phyloP scores from a whole-genome alignment of 2,113 vertebrate species.

The Channa maculata region DNA sequence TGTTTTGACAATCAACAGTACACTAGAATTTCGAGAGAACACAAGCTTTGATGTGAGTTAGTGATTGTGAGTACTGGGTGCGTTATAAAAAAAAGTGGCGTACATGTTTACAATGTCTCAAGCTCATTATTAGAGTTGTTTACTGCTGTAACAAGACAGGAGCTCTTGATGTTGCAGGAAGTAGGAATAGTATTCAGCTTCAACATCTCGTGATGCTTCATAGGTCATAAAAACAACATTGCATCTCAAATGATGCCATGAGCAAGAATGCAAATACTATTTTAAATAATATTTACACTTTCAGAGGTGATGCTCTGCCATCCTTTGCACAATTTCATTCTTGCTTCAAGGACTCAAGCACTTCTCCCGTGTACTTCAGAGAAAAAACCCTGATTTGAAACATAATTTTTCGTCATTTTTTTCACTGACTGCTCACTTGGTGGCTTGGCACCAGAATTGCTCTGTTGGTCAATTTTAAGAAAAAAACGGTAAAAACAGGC shows the following conservation, averaged over 20 bases:
- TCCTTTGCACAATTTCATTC: not conserved
- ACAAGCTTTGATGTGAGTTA: slow-evolving; percentile 1
- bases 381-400: slow-evolving; percentile 4
- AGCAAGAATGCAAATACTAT: not conserved
- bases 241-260: not conserved
- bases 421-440: not conserved
- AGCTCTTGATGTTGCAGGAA: not conserved
- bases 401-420: not conserved
- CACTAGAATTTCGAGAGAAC: slow-evolving; percentile 9
- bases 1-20: slow-evolving; percentile 14
- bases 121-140: slow-evolving; percentile 4
- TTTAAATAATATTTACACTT: slow-evolving; percentile 5
- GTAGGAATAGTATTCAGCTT: too few species aligned
- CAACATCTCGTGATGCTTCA: not conserved
- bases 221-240: slow-evolving; percentile 5
- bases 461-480: not conserved
- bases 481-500: not conserved
- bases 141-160: not conserved
- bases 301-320: not conserved
- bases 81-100: not conserved
- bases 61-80: slow-evolving; percentile 6
- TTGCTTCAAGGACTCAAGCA: not conserved
- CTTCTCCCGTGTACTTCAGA: not conserved
- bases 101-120: not conserved
- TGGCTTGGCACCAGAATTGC: not conserved